Evolutionary conservation across 2,113 vertebrate genomes (phyloP).

Genomic region (Trogon surrucura): DNA sequence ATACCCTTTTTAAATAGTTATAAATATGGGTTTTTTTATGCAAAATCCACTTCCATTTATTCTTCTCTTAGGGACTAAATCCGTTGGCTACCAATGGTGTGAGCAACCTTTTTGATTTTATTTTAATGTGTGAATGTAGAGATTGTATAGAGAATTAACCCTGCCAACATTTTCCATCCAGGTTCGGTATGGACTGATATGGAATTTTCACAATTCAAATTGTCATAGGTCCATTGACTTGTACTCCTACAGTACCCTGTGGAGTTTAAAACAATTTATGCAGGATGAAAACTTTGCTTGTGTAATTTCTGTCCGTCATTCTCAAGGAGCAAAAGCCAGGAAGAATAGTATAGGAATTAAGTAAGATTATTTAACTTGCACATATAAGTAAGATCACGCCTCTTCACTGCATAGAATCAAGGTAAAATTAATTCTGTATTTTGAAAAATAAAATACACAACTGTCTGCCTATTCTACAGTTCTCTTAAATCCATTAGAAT

Average conservation of each 20-base stretch:
- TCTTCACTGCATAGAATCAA: not conserved
- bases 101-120: not conserved
- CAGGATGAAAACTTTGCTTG: not conserved
- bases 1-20: not conserved
- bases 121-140: not conserved
- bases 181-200: not conserved
- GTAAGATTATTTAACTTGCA: not conserved
- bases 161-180: not conserved
- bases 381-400: not conserved
- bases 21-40: not conserved
- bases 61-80: not conserved
- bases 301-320: not conserved
- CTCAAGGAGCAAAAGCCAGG: not conserved
- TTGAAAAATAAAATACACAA: not conserved
- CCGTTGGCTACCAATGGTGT: not conserved
- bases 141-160: not conserved
- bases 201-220: not conserved
- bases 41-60: not conserved
- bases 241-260: not conserved
- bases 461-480: not conserved
- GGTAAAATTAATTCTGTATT: not conserved
- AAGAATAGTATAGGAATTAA: not conserved
- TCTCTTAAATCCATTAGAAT: not conserved
- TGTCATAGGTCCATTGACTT: not conserved
- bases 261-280: not conserved